phyloP scores from a whole-genome alignment of 2,797 vertebrate genomes.

The Lemur catta region DNA sequence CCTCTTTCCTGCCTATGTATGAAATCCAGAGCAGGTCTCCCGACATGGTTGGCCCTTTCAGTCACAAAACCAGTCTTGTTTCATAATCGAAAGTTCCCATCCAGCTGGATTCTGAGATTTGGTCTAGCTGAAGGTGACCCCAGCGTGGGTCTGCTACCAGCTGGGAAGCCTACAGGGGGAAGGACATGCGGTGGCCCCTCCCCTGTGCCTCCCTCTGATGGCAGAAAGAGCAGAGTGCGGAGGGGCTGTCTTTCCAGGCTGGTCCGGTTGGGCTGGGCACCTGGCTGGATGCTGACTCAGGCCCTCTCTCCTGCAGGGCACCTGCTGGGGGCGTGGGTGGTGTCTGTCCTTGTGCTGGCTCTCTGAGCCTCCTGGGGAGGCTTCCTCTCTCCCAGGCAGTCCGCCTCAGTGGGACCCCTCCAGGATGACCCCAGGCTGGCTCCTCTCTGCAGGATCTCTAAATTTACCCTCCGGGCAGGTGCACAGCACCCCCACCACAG shows the following conservation, averaged over 20 bases:
- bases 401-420: not conserved
- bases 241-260: not conserved
- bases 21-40: not conserved
- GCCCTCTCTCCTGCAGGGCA: too few species aligned
- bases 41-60: not conserved
- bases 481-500: not conserved
- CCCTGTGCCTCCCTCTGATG: not conserved
- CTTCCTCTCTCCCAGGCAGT: not conserved
- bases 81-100: not conserved
- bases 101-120: not conserved
- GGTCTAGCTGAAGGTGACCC: not conserved
- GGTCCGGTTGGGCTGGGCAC: too few species aligned
- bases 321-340: not conserved
- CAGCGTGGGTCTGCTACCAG: not conserved
- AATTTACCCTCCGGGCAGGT: not conserved
- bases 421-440: not conserved
- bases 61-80: not conserved
- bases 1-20: not conserved
- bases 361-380: not conserved
- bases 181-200: too few species aligned
- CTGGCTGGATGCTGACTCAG: too few species aligned
- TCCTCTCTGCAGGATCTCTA: not conserved
- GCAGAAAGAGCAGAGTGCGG: not conserved
- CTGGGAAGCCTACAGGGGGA: not conserved
- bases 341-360: not conserved